Evolutionary conservation across 2,113 vertebrate genomes (phyloP).

Genomic region (Urocitellus parryii): DNA sequence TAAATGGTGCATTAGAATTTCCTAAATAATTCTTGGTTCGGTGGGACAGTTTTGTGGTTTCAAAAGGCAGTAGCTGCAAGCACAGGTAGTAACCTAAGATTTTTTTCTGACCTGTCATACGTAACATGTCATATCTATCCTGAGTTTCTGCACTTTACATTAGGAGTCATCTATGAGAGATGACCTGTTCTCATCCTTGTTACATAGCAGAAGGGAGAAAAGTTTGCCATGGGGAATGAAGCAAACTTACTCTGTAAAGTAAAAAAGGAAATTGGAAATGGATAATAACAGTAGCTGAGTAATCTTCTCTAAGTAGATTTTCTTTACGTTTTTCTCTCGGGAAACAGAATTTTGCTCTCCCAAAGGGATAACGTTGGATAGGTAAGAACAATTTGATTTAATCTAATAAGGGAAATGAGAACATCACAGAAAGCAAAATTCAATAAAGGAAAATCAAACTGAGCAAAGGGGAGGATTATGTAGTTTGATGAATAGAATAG

Average conservation of each 20-base stretch:
- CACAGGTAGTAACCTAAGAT: slow-evolving; percentile 48
- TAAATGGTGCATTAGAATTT: slow-evolving; percentile 79
- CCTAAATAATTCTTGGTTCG: slow-evolving; percentile 74
- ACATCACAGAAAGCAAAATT: slow-evolving; percentile 66
- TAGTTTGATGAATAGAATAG: slow-evolving; percentile 65
- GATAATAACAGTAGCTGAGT: slow-evolving; percentile 74
- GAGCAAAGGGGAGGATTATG: slow-evolving; percentile 64
- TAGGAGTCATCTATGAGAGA: slow-evolving; percentile 47
- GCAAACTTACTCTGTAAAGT: slow-evolving; percentile 68
- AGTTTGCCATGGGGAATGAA: slow-evolving; percentile 61
- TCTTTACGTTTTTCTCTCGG: slow-evolving; percentile 71
- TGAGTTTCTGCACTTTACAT: slow-evolving; percentile 56
- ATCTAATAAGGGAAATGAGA: slow-evolving; percentile 76
- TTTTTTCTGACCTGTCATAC: slow-evolving; percentile 32
- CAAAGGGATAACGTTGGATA: slow-evolving; percentile 69
- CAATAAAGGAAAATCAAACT: slow-evolving; percentile 78
- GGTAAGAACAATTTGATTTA: slow-evolving; percentile 76
- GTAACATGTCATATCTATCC: background rate
- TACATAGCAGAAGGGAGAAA: background rate
- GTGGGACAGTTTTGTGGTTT: slow-evolving; percentile 56
- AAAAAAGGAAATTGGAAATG: slow-evolving; percentile 73
- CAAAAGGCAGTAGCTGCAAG: slow-evolving; percentile 66
- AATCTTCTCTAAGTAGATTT: slow-evolving; percentile 79
- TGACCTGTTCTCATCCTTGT: slow-evolving; percentile 45
- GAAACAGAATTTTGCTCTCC: slow-evolving; percentile 76